Percentiles rank a stretch among this genome's conserved stretches.
phyloP scores from a whole-genome alignment of 2,113 vertebrate genomes.

The Egretta garzetta region DNA sequence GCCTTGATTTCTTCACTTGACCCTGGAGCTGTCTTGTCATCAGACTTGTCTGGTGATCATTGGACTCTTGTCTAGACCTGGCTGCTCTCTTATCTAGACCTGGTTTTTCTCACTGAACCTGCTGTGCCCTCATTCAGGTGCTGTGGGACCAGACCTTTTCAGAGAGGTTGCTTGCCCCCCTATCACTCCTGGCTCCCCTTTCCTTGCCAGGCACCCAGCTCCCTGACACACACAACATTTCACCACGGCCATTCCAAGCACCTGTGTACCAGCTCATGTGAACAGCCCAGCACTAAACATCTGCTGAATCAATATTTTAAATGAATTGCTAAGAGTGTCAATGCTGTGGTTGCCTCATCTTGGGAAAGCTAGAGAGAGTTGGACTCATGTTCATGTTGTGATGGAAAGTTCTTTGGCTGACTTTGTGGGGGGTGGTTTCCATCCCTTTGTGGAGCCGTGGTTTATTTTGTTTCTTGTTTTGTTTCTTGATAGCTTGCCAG shows the following conservation, averaged over 20 bases:
- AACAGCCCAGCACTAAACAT: background rate
- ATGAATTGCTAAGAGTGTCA: background rate
- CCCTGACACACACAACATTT: background rate
- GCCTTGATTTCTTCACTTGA: background rate
- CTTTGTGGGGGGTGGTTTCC: conserved; percentile 55
- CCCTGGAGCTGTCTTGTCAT: background rate
- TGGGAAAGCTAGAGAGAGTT: conserved; percentile 19
- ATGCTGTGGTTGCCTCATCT: background rate
- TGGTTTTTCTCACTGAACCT: background rate
- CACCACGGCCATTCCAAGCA: background rate
- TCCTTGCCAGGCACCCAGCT: too few relatives aligned
- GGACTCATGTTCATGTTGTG: background rate
- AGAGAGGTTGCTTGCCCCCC: background rate
- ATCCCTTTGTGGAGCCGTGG: conserved; percentile 19
- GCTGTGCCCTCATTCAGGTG: fast-evolving
- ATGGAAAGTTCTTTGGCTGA: conserved; percentile 63
- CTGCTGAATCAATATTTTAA: background rate
- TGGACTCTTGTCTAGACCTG: background rate
- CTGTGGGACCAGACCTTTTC: background rate
- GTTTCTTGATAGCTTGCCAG: conserved; percentile 23
- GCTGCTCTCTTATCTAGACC: background rate
- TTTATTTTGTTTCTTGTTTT: conserved; percentile 59
- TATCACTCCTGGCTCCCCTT: background rate
- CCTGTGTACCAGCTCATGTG: background rate
- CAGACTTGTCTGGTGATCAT: background rate